These are phyloP conservation scores for Lates japonicus DNA, from an alignment of 2,797 vertebrate species.

Conservation along the genomic window DNA sequence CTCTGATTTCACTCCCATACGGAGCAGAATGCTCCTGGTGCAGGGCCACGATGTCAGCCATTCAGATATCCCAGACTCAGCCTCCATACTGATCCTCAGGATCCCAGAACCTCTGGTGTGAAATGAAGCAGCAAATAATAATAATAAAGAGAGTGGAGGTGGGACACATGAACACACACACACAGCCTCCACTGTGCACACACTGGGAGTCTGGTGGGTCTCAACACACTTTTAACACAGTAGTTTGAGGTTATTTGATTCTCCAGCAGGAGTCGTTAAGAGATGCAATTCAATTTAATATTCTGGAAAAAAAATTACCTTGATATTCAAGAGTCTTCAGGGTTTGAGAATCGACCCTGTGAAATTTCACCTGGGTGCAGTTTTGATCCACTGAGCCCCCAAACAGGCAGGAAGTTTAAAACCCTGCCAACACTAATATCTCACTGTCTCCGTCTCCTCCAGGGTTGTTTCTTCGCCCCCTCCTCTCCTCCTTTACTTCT, in stretches of 20 bases:
- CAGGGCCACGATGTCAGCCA: no score
- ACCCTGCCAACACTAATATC: not conserved
- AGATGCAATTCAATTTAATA: conserved; percentile 29
- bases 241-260: conserved; percentile 9
- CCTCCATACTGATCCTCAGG: no score
- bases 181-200: not conserved
- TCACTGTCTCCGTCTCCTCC: not conserved
- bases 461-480: not conserved
- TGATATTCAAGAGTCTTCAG: not conserved
- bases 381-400: conserved; percentile 1
- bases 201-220: not conserved
- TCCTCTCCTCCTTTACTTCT: not conserved
- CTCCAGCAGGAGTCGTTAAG: conserved; percentile 22
- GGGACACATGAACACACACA: not conserved
- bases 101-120: not conserved
- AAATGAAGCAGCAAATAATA: not conserved
- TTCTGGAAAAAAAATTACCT: not conserved
- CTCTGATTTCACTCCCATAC: no score
- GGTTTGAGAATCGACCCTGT: not conserved
- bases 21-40: no score
- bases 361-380: conserved; percentile 16
- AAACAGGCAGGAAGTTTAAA: not conserved
- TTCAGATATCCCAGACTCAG: no score
- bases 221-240: conserved; percentile 6
- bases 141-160: no score